Conservation (phyloP, 2,888 invertebrate genomes). For the Colostygia pectinataria region DNA sequence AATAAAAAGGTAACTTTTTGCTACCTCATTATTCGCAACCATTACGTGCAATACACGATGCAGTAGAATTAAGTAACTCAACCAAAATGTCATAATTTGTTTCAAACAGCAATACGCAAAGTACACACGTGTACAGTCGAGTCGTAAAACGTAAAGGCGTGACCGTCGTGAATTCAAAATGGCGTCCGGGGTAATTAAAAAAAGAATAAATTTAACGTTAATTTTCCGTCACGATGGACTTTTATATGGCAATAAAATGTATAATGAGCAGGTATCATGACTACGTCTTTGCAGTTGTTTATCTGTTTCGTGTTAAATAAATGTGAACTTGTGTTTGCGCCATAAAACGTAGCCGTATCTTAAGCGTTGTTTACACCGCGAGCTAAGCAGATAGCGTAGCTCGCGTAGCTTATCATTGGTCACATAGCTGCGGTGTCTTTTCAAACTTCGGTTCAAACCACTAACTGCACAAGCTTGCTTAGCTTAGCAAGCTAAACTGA, state of each 20-base stretch:
- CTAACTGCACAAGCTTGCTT: no score
- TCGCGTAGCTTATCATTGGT: no score
- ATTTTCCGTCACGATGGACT: constrained; percentile 43
- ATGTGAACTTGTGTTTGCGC: constrained; percentile 26
- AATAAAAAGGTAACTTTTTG: no score
- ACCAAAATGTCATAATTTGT: constrained; percentile 4
- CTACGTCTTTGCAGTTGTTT: constrained; percentile 33
- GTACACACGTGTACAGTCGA: constrained; percentile 25
- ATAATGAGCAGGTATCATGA: constrained; percentile 30
- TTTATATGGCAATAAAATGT: constrained; percentile 28
- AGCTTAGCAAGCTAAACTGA: no score
- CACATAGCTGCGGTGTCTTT: no score
- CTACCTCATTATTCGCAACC: no score
- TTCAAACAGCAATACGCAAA: constrained; percentile 9
- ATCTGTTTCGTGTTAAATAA: constrained; percentile 29
- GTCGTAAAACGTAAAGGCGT: constrained; percentile 42
- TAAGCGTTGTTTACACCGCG: neutral
- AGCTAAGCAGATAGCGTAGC: no score
- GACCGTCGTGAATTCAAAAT: constrained; percentile 44
- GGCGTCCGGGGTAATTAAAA: constrained; percentile 47
- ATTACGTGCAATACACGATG: no score
- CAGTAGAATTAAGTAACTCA: no score
- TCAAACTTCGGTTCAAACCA: no score
- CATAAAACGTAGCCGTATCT: constrained; percentile 19
- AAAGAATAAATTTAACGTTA: constrained; percentile 39